A percentile compares a stretch with the other conserved stretches of the same genome.
These are phyloP conservation scores for Ciona savignyi DNA, from an alignment of 23 tunicate genomes.

Conservation along the genomic window DNA sequence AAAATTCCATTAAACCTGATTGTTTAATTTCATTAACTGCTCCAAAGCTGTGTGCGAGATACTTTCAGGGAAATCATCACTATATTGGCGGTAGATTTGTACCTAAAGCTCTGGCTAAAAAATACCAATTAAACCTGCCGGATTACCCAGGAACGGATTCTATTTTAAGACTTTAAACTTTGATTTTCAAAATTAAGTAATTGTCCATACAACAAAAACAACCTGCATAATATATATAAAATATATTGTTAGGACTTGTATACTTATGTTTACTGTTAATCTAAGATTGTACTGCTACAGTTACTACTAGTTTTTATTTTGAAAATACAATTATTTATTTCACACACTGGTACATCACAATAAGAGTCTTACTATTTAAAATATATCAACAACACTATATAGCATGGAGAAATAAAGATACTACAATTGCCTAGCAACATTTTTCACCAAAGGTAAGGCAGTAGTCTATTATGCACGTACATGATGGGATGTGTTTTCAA, in stretches of 20 bases:
- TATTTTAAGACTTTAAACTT: conserved; percentile 24
- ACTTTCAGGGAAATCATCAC: conserved; percentile 60
- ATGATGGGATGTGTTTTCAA: too few relatives aligned
- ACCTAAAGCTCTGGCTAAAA: conserved; percentile 70
- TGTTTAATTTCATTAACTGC: conserved; percentile 84
- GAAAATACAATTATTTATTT: too few relatives aligned
- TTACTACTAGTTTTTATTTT: too few relatives aligned
- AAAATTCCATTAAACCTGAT: conserved; percentile 53
- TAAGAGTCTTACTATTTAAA: too few relatives aligned
- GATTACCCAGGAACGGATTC: conserved; percentile 68
- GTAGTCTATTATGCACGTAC: too few relatives aligned
- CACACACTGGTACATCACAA: too few relatives aligned
- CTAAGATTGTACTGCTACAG: background rate
- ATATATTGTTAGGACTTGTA: background rate
- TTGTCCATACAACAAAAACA: too few relatives aligned
- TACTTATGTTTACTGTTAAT: background rate
- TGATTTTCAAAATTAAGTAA: background rate
- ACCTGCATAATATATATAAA: background rate
- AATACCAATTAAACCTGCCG: conserved; percentile 71
- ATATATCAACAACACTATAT: too few relatives aligned
- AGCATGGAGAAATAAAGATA: too few relatives aligned
- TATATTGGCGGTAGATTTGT: conserved; percentile 97
- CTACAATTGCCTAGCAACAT: too few relatives aligned
- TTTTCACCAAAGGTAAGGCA: too few relatives aligned
- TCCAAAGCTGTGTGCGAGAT: conserved; percentile 68